Evolutionary conservation across 2,888 invertebrate genomes (phyloP).

Genomic region (Xestia ashworthii): DNA sequence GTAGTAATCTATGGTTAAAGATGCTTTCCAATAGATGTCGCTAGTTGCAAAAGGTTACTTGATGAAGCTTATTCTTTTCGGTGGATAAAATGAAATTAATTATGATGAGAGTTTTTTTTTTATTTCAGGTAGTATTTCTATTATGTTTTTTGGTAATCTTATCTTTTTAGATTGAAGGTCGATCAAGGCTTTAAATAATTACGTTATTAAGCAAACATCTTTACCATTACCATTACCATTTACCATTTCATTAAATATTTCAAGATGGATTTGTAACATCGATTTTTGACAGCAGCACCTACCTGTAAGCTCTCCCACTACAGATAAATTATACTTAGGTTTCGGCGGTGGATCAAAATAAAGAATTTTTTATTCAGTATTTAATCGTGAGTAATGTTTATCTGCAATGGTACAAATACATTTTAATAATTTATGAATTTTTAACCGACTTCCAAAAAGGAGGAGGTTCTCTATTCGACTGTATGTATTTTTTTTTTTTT

Average conservation of each 20-base stretch:
- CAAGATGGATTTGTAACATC: conserved; percentile 68
- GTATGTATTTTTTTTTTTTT: too few species aligned
- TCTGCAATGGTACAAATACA: conserved; percentile 80
- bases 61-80: conserved; percentile 58
- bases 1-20: too few species aligned
- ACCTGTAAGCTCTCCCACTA: conserved; percentile 72
- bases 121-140: too few species aligned
- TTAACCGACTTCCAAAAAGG: too few species aligned
- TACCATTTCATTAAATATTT: too few species aligned
- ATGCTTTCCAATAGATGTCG: conserved; percentile 69
- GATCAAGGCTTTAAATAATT: too few species aligned
- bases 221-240: too few species aligned
- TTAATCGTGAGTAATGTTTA: conserved; percentile 84
- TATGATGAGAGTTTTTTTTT: not conserved
- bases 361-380: conserved; percentile 82
- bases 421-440: conserved; percentile 80
- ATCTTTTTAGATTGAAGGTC: too few species aligned
- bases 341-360: conserved; percentile 86
- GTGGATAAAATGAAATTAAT: conserved; percentile 58
- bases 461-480: too few species aligned
- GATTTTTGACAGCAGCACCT: conserved; percentile 65
- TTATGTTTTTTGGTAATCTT: too few species aligned
- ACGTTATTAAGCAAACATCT: too few species aligned
- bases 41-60: conserved; percentile 71
- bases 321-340: conserved; percentile 82